Conservation (phyloP, 2,797 vertebrate genomes). For the Columba guinea region DNA sequence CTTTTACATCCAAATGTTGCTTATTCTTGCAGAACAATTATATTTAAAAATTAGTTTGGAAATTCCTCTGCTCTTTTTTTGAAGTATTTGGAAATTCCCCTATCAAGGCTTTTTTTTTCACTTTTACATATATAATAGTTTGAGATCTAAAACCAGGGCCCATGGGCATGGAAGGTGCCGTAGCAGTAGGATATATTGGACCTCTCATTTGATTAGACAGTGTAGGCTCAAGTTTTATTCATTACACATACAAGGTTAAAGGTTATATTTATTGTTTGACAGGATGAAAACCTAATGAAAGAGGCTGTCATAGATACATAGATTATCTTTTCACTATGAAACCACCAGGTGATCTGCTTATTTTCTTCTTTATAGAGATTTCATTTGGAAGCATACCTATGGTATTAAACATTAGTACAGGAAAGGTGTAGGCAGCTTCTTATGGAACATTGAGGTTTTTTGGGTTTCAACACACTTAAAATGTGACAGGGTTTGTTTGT, state of each 20-base stretch:
- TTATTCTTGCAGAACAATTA: neutral
- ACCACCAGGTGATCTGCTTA: conserved; percentile 61
- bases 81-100: neutral
- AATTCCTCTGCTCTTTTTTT: neutral
- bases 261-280: conserved; percentile 71
- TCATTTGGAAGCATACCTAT: conserved; percentile 17
- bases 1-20: neutral
- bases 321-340: conserved; percentile 62
- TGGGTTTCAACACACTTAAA: neutral
- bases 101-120: neutral
- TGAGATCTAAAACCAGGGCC: conserved; percentile 19
- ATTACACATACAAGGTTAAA: conserved; percentile 52
- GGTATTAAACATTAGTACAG: neutral
- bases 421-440: neutral
- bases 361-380: conserved; percentile 59
- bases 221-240: conserved; percentile 57
- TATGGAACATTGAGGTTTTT: neutral
- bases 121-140: neutral
- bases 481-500: conserved; percentile 9
- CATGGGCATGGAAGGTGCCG: neutral
- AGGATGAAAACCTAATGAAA: conserved; percentile 65
- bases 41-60: neutral
- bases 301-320: conserved; percentile 59
- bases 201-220: conserved; percentile 37
- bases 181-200: conserved; percentile 20